Evolutionary conservation across 2,797 vertebrate genomes (phyloP), one percentile per base, ranked within the genome.

Genomic region (Galaxias olidus): DNA sequence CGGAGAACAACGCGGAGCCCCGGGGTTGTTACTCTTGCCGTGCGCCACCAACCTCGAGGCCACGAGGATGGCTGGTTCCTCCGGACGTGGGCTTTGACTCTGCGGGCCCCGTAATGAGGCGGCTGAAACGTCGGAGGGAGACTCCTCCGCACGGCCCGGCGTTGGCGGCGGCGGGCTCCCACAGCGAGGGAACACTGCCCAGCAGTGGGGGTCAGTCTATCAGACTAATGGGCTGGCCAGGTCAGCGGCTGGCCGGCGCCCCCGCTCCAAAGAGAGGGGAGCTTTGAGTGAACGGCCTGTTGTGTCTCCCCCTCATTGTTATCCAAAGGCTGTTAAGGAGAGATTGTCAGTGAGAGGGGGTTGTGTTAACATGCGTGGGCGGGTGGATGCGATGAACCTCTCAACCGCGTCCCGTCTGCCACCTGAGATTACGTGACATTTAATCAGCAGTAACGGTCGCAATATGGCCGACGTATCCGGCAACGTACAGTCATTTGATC

Each of bases 41-140:
- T 82, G 80, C 75, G 78, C 63, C 46, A n/a, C 76, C 62, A n/a
- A 73, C 13, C 49, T 64, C 67, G 59, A 54, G 74, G 72, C 76
- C 72, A 76, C 66, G 76, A 82, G 20, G 79, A 84, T 88, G 82
- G 82, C 66, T 69, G 19, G 59, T 66, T 74, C 64, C 54, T 68
- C 69, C 67, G 68, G 67, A 80, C 73, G 71, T 56, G 30, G 60
- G 54, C 30, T 59, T 52, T 63, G 67, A 63, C 61, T 59, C 50
- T 75, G 73, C 80, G 69, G 69, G 59, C 65, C 63, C 70, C 59
- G 59, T 66, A 63, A 63, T 67, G 51, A 56, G 50, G 72, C 49
- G 59, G 47, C 19, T 71, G 40, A 69, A 78, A 75, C 59, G 64
- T 76, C 86, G 74, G 70, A 51, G 73, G 59, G 71, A 66, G 49